Conservation (phyloP, 2,113 vertebrate genomes). For the Cyanistes caeruleus region DNA sequence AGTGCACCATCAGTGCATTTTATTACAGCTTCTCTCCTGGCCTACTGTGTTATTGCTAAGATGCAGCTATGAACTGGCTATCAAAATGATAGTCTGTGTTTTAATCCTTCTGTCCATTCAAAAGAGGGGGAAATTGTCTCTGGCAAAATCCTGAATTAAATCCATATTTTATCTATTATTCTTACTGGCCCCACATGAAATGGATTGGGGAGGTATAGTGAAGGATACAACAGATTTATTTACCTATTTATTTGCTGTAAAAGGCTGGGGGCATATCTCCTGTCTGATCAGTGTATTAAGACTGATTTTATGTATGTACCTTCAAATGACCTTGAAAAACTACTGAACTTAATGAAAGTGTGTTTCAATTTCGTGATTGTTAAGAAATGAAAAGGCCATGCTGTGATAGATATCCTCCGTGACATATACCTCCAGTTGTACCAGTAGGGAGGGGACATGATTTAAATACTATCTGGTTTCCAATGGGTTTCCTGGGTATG, state of each 20-base stretch:
- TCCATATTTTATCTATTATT: not conserved
- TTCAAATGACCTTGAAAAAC: conserved; percentile 46
- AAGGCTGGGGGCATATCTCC: not conserved
- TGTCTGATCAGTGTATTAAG: not conserved
- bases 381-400: conserved; percentile 45
- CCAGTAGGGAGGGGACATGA: conserved; percentile 37
- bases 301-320: not conserved
- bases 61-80: conserved; percentile 30
- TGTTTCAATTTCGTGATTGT: not conserved
- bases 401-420: not conserved
- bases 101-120: conserved; percentile 16
- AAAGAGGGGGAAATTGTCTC: not conserved
- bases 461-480: conserved; percentile 28
- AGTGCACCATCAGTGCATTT: conserved; percentile 42
- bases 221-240: not conserved
- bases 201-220: not conserved
- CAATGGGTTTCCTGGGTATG: not conserved
- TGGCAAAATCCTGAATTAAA: not conserved
- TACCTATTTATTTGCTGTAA: conserved; percentile 8
- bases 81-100: conserved; percentile 9
- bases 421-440: conserved; percentile 55
- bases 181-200: not conserved
- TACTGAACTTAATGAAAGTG: conserved; percentile 27
- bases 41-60: conserved; percentile 38
- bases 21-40: conserved; percentile 44